phyloP scores from a whole-genome alignment of 2,888 invertebrate species.

The Anthoptus insignis region DNA sequence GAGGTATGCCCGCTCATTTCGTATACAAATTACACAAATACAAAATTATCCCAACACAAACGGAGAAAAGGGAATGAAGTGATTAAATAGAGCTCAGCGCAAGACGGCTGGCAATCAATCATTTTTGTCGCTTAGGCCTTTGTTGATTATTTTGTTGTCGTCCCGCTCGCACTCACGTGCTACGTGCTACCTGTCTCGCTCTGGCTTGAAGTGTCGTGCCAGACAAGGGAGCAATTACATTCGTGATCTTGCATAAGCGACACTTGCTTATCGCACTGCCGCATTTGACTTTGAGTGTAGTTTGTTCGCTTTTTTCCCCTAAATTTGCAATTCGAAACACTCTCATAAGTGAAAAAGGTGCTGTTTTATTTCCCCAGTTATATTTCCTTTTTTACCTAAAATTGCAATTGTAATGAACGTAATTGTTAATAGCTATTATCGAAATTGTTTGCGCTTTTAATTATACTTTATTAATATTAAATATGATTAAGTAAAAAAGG shows the following conservation, averaged over 20 bases:
- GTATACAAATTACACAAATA: slow-evolving; percentile 86
- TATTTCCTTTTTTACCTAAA: slow-evolving; percentile 11
- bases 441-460: neutral
- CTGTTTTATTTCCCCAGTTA: slow-evolving; percentile 52
- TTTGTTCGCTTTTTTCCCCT: slow-evolving; percentile 78
- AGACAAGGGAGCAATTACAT: slow-evolving; percentile 88
- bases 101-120: slow-evolving; percentile 87
- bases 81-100: slow-evolving; percentile 87
- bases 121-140: slow-evolving; percentile 85
- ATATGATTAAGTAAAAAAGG: neutral
- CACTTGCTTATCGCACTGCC: slow-evolving; percentile 85
- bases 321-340: slow-evolving; percentile 85
- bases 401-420: slow-evolving; percentile 21
- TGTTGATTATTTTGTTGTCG: slow-evolving; percentile 68
- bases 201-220: slow-evolving; percentile 84
- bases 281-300: slow-evolving; percentile 84
- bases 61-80: slow-evolving; percentile 88
- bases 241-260: slow-evolving; percentile 88
- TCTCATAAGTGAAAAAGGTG: slow-evolving; percentile 69
- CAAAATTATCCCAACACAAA: slow-evolving; percentile 86
- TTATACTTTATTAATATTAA: neutral
- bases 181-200: slow-evolving; percentile 67
- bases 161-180: slow-evolving; percentile 65
- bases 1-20: slow-evolving; percentile 79
- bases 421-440: neutral